A percentile compares a stretch with the other conserved stretches of the same genome.
Conservation (phyloP, 2,797 vertebrate genomes). For the Phalloptychus januarius region DNA sequence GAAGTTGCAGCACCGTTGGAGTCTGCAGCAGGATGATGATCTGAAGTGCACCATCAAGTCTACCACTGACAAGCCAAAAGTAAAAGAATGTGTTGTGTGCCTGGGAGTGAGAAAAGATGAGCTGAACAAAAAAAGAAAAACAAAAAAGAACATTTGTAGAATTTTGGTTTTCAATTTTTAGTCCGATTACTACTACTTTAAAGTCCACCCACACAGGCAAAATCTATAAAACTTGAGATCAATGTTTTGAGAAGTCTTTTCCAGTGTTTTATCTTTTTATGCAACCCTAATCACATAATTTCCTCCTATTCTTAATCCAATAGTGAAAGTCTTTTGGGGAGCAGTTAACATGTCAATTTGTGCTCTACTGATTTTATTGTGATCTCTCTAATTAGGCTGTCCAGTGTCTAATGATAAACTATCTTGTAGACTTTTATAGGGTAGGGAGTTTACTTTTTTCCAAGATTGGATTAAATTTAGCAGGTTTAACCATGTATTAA, state of each 20-base stretch:
- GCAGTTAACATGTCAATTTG: constrained; percentile 72
- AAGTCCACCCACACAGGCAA: neutral
- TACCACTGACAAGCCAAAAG: neutral
- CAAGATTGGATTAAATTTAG: constrained; percentile 25
- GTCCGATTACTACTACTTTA: neutral
- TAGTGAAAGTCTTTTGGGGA: constrained; percentile 47
- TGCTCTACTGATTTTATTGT: constrained; percentile 56
- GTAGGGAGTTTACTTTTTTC: constrained; percentile 33
- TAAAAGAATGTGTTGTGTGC: neutral
- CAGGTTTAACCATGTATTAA: neutral
- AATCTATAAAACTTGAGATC: neutral
- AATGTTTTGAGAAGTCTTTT: constrained; percentile 21
- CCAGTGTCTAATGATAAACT: constrained; percentile 64
- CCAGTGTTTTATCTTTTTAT: constrained; percentile 37
- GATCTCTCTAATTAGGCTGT: constrained; percentile 74
- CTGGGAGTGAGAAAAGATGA: neutral
- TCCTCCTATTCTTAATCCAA: constrained; percentile 46
- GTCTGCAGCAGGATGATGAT: neutral
- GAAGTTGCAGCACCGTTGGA: neutral
- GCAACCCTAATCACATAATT: neutral
- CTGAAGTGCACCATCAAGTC: neutral
- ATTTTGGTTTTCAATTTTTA: neutral
- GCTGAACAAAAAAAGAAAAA: neutral
- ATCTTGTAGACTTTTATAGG: constrained; percentile 29
- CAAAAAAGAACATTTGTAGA: neutral